Percentiles rank a stretch among this genome's conserved stretches.
Conservation (phyloP, 2,797 vertebrate genomes). For the Helicolenus hilgendorfi region DNA sequence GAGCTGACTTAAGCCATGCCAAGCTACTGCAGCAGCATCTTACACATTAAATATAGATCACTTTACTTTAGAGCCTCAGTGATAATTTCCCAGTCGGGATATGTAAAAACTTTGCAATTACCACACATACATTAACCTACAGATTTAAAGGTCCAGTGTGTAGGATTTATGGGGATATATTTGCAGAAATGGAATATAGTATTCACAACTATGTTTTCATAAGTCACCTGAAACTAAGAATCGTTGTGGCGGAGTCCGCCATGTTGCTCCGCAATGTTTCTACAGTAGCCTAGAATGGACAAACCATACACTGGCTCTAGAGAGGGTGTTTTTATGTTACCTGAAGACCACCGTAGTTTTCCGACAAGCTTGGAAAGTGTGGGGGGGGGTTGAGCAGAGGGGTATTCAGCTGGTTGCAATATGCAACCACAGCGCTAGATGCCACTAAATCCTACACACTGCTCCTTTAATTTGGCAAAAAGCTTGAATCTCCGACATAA, state of each 20-base stretch:
- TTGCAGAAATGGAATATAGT: too few species aligned
- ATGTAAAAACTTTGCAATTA: background rate
- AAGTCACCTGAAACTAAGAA: too few species aligned
- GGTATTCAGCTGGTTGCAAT: background rate
- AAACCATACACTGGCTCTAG: too few species aligned
- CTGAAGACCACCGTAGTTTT: background rate
- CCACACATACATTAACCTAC: background rate
- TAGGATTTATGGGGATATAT: too few species aligned
- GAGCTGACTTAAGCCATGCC: background rate
- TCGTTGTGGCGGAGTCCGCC: fast-evolving
- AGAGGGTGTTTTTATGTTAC: too few species aligned
- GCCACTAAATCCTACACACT: background rate
- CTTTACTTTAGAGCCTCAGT: background rate
- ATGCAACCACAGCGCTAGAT: background rate
- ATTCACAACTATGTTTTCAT: too few species aligned
- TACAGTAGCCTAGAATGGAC: too few species aligned
- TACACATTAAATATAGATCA: background rate
- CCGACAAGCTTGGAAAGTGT: background rate
- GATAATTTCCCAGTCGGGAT: background rate
- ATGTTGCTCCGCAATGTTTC: too few species aligned
- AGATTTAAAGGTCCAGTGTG: background rate
- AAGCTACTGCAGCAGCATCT: background rate
- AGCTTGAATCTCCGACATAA: background rate
- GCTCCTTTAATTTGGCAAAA: background rate
- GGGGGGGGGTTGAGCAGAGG: background rate